Evolutionary conservation across 2,113 vertebrate species (phyloP), one percentile per base, ranked within the genome.

Genomic region (Myrmophylax atrothorax): DNA sequence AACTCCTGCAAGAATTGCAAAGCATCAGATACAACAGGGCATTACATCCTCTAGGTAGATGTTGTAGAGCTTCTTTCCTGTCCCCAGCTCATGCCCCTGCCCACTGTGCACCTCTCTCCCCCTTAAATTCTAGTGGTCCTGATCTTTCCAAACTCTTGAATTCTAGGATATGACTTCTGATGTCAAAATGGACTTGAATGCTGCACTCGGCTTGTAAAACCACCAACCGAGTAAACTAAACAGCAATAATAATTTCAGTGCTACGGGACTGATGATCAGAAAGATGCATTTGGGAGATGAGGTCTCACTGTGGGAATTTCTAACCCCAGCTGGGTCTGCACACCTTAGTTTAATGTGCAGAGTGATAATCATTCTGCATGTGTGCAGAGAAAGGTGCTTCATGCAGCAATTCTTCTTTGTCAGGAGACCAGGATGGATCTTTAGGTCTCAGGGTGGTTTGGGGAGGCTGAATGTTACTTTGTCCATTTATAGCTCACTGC

Each of bases 191-290:
- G 89, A 88, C 84, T 93, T 94, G 87, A 96, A 84, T 70, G 46
- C 83, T 96, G 94, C 90, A 82, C 62, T 96, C 92, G 83, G 91
- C 96, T 84, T 88, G 85, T 35, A n/a, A 74, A 93, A 38, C 37
- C 77, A 89, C 25, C 42, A 83, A 44, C 79, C 44, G 46, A 94
- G 56, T 89, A 87, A 92, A 93, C 62, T 62, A 94, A 98, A 96
- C 93, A 98, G 97, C 97, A 98, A 98, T 98, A 98, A 98, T 93
- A 60, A 93, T 35, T 94, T 97, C 82, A 85, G 93, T 97, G 96
- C 96, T 96, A 83, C 80, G 80, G 94, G 80, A 91, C 47, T 19
- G 77, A 89, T 94, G 93, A 88, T 74, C 69, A 95, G 93, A 75
- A 95, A 74, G 66, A 22, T 67, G 75, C 68, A 55, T 76, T 23